Evolutionary conservation across 2,888 invertebrate species (phyloP).

Genomic region (Scaptomyza caliginosa): DNA sequence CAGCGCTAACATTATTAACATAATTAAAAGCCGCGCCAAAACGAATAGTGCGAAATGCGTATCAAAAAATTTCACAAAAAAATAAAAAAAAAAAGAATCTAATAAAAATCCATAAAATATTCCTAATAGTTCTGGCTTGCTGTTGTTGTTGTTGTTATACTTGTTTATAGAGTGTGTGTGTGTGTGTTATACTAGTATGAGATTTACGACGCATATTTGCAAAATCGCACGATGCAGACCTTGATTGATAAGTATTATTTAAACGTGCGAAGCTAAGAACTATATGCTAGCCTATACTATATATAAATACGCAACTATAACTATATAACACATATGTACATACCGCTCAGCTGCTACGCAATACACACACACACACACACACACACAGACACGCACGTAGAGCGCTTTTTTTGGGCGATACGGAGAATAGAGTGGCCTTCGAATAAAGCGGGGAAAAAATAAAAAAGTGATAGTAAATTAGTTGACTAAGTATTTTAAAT

Average conservation of each 20-base stretch:
- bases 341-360: slow-evolving; percentile 28
- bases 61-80: slow-evolving; percentile 30
- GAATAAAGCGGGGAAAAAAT: slow-evolving; percentile 19
- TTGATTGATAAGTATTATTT: slow-evolving; percentile 71
- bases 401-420: slow-evolving; percentile 31
- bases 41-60: slow-evolving; percentile 63
- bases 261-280: slow-evolving; percentile 26
- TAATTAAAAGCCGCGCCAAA: slow-evolving; percentile 47
- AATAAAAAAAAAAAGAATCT: slow-evolving; percentile 5
- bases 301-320: slow-evolving; percentile 5
- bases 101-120: slow-evolving; percentile 27
- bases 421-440: slow-evolving; percentile 35
- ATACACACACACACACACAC: neutral
- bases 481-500: slow-evolving; percentile 56
- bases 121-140: slow-evolving; percentile 31
- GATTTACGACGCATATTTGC: slow-evolving; percentile 69
- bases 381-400: neutral
- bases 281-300: slow-evolving; percentile 26
- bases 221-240: slow-evolving; percentile 76
- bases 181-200: slow-evolving; percentile 23
- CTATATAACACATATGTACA: neutral
- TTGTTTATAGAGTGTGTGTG: slow-evolving; percentile 1
- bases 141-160: slow-evolving; percentile 2
- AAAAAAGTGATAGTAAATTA: slow-evolving; percentile 64
- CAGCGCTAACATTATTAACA: slow-evolving; percentile 59